A percentile compares a stretch with the other conserved stretches of the same genome.
Evolutionary conservation across 1,140 invertebrate genomes (phyloP).

Genomic region (Nomia melanderi): DNA sequence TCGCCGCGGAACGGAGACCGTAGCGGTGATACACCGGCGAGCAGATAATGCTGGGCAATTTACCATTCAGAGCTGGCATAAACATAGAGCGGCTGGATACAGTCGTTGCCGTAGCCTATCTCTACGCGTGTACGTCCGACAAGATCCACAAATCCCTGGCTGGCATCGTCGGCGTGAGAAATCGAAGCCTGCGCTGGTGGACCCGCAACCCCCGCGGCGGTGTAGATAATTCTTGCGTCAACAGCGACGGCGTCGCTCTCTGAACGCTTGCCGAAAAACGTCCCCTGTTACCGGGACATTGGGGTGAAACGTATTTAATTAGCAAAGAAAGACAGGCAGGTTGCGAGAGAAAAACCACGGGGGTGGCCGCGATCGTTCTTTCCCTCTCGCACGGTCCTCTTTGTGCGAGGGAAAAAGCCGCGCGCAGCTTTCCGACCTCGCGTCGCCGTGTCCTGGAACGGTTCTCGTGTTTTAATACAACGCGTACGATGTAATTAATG

Average conservation of each 20-base stretch:
- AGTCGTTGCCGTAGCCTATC: constrained; percentile 33
- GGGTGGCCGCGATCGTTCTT: neutral
- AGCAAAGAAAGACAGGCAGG: neutral
- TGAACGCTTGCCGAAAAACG: neutral
- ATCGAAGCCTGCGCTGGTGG: constrained; percentile 3
- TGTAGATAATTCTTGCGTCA: constrained; percentile 27
- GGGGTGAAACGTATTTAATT: constrained; percentile 37
- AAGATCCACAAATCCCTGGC: constrained; percentile 51
- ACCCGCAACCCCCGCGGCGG: neutral
- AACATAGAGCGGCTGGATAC: constrained; percentile 47
- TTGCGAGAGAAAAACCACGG: neutral
- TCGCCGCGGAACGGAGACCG: constrained; percentile 15
- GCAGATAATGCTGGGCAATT: constrained; percentile 58
- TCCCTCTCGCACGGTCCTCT: neutral
- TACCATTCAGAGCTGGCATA: constrained; percentile 56
- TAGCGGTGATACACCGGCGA: constrained; percentile 40
- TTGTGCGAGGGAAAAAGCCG: neutral
- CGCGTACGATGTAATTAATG: constrained; percentile 26
- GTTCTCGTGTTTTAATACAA: constrained; percentile 30
- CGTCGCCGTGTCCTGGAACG: neutral
- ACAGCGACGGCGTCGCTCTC: neutral
- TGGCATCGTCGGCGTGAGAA: constrained; percentile 32
- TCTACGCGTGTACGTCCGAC: constrained; percentile 12
- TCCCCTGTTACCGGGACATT: constrained; percentile 5
- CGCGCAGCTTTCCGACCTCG: neutral